These are phyloP conservation scores for Lithophane ornitopus DNA, from an alignment of 2,888 invertebrate species.

Conservation along the genomic window DNA sequence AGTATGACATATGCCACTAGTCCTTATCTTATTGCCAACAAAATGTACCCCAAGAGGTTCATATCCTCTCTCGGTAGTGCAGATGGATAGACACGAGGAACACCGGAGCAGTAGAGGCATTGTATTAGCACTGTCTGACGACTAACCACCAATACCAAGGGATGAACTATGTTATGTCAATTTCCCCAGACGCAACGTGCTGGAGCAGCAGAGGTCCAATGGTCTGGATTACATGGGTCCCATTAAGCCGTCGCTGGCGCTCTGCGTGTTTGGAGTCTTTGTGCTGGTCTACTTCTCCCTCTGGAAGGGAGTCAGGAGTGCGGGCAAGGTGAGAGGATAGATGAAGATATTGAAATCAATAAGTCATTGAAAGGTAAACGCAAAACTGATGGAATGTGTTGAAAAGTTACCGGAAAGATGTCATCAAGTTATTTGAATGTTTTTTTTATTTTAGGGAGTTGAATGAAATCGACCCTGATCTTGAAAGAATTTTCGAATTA, in stretches of 20 bases:
- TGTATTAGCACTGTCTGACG: background rate
- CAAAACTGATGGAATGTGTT: background rate
- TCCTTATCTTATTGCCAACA: background rate
- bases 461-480: background rate
- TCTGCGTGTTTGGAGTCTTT: conserved; percentile 97
- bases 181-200: conserved; percentile 93
- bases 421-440: background rate
- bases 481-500: background rate
- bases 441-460: background rate
- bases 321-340: conserved; percentile 95
- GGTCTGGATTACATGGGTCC: conserved; percentile 97
- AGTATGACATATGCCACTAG: background rate
- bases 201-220: conserved; percentile 95
- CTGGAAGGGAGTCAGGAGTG: conserved; percentile 98
- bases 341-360: background rate
- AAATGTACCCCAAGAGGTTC: background rate
- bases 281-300: conserved; percentile 98
- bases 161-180: background rate
- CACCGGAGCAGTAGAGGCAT: background rate
- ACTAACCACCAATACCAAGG: background rate
- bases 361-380: background rate
- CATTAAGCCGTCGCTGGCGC: conserved; percentile 96
- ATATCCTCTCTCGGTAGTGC: background rate
- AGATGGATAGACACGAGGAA: background rate
- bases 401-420: background rate